phyloP scores from a whole-genome alignment of 2,888 invertebrate genomes.

The Branchipolynoe longqiensis region DNA sequence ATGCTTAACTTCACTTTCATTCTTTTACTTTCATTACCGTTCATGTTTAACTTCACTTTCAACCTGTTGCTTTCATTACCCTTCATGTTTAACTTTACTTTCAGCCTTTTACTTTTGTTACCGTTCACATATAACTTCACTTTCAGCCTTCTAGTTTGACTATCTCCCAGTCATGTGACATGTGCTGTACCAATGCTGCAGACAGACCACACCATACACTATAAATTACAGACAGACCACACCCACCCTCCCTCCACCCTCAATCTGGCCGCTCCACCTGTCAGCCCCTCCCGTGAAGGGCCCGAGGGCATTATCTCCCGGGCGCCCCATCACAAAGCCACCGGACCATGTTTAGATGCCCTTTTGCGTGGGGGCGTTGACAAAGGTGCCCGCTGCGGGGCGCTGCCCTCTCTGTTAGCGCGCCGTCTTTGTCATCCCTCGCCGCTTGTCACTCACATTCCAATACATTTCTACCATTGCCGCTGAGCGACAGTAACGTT shows the following conservation, averaged over 20 bases:
- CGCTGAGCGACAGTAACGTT: constrained; percentile 38
- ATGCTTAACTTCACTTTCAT: too few relatives aligned
- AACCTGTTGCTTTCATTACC: too few relatives aligned
- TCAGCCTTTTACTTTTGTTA: too few relatives aligned
- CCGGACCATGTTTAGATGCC: constrained; percentile 44
- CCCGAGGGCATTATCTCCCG: constrained; percentile 22
- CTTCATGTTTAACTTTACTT: too few relatives aligned
- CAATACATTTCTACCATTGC: constrained; percentile 48
- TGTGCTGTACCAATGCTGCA: too few relatives aligned
- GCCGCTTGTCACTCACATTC: constrained; percentile 41
- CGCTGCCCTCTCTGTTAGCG: not conserved
- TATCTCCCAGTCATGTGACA: too few relatives aligned
- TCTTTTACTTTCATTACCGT: too few relatives aligned
- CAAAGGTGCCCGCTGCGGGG: constrained; percentile 30
- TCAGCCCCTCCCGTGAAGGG: constrained; percentile 27
- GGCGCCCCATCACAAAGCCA: constrained; percentile 37
- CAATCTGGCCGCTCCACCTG: not conserved
- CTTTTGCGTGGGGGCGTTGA: constrained; percentile 43
- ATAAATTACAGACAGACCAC: not conserved
- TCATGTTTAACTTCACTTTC: too few relatives aligned
- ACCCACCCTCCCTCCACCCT: not conserved
- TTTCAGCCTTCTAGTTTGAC: too few relatives aligned
- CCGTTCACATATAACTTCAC: too few relatives aligned
- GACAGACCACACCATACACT: too few relatives aligned
- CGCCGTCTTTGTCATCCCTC: not conserved